Evolutionary conservation across 2,113 vertebrate species (phyloP), one percentile per base, ranked within the genome.

Genomic region (human (Homo sapiens)): DNA sequence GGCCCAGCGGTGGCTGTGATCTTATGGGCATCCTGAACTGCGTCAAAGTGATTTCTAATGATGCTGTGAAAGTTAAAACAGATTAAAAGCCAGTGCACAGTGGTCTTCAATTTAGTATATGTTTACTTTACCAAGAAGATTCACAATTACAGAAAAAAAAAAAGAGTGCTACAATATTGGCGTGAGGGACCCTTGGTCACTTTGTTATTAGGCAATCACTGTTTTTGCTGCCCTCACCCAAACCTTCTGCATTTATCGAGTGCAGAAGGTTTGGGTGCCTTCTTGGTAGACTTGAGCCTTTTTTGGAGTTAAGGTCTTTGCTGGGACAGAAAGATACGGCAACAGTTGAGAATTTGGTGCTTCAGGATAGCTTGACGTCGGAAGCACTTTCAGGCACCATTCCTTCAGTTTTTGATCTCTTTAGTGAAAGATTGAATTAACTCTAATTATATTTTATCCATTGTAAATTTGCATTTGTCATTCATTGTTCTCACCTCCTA

Each of bases 11-110:
- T 52, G 3, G 52, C 57, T 57, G 68, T 73, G 59, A 20, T n/a
- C 48, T 1, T 5, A 0, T 0, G 32, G 55, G 14, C 0, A 1
- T 18, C 7, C 18, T 2, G 64, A 52, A 35, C n/a, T 5, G 20
- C 57, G 43, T 8, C 70, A 6, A 10, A 6, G 35, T n/a, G 35
- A 45, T 23, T 64, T 50, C 61, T 70, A n/a, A 61, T 0, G 17
- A 52, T 48, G 38, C 16, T 25, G 17, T 18, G 23, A 82, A 38
- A 11, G 3, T 35, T 3, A 6, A 40, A 66, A 52, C 43, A 64
- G n/a, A 32, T 61, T 55, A 12, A 61, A 83, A 78, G 92, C 27
- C 43, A 52, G 3, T 5, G n/a, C 57, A 25, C 35, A 13, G 17
- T 38, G 27, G 32, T 78, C 50, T 48, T 22, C 70, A 64, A 45